Conservation (phyloP, 2,888 invertebrate species). For the Habrosyne pyritoides region DNA sequence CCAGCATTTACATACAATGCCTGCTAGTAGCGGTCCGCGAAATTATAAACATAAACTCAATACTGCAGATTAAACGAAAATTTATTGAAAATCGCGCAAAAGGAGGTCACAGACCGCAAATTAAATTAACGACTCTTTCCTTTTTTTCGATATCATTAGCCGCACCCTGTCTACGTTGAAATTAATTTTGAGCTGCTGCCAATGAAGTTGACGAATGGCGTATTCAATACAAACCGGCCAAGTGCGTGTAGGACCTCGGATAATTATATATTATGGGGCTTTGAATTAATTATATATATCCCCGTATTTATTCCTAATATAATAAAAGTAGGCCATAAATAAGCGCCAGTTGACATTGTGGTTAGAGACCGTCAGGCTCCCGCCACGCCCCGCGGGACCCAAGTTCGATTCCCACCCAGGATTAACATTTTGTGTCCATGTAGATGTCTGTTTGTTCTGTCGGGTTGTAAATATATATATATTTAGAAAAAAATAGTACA, state of each 20-base stretch:
- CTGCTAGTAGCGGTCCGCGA: slow-evolving; percentile 44
- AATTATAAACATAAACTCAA: slow-evolving; percentile 43
- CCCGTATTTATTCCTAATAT: too few relatives aligned
- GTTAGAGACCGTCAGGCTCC: too few relatives aligned
- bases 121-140: slow-evolving; percentile 44
- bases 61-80: slow-evolving; percentile 34
- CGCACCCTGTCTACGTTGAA: slow-evolving; percentile 38
- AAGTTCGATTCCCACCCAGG: too few relatives aligned
- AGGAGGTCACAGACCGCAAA: slow-evolving; percentile 31
- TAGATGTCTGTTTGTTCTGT: too few relatives aligned
- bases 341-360: too few relatives aligned
- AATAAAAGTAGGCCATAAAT: too few relatives aligned
- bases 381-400: too few relatives aligned
- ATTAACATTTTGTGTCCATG: too few relatives aligned
- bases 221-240: slow-evolving; percentile 2
- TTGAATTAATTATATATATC: too few relatives aligned
- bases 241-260: slow-evolving; percentile 13
- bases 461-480: too few relatives aligned
- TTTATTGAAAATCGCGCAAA: slow-evolving; percentile 22
- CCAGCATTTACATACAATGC: slow-evolving; percentile 62
- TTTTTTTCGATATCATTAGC: slow-evolving; percentile 41
- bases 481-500: too few relatives aligned
- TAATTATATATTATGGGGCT: slow-evolving; percentile 4
- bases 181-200: slow-evolving; percentile 32
- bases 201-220: slow-evolving; percentile 38